Evolutionary conservation across 2,797 vertebrate species (phyloP).

Genomic region (Eulemur rubriventer): DNA sequence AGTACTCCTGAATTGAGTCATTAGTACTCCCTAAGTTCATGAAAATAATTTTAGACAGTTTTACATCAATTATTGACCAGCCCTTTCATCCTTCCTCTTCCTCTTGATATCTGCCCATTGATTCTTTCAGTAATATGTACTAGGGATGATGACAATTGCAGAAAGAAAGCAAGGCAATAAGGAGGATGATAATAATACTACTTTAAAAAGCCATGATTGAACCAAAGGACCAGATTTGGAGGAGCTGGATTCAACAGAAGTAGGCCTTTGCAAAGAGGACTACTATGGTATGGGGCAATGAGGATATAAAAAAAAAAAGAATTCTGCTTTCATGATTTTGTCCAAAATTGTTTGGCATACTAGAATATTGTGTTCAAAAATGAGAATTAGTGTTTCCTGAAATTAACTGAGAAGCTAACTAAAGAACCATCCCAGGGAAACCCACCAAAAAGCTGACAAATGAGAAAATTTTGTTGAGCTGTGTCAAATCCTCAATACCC

Average conservation of each 20-base stretch:
- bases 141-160: neutral
- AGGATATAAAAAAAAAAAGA: neutral
- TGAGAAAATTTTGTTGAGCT: neutral
- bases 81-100: neutral
- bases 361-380: conserved; percentile 10
- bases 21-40: neutral
- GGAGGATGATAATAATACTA: neutral
- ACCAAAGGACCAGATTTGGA: neutral
- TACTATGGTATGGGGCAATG: neutral
- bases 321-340: neutral
- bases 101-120: neutral
- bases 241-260: neutral
- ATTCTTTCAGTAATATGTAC: neutral
- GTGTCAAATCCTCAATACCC: neutral
- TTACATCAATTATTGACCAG: neutral
- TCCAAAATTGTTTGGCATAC: neutral
- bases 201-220: neutral
- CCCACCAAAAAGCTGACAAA: neutral
- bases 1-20: neutral
- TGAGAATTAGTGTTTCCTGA: neutral
- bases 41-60: neutral
- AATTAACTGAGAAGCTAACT: neutral
- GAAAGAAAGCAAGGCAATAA: neutral
- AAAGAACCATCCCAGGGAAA: neutral
- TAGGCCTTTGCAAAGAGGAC: neutral